Evolutionary conservation across 92 coral and sea anemone genomes (phyloP).

Genomic region (Palythoa grandiflora): DNA sequence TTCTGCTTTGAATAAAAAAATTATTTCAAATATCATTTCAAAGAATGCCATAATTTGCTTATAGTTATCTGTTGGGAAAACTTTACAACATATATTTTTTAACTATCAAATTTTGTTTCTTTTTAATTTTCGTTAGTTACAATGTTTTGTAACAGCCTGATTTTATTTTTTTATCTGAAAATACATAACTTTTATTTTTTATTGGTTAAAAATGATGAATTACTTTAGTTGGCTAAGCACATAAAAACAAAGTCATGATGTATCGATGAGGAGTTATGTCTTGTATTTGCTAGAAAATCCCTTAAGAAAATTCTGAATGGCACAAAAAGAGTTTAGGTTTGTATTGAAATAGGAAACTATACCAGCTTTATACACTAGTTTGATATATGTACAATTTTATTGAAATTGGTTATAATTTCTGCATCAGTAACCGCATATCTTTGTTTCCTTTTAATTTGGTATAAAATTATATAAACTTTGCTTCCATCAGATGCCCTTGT

Average conservation of each 20-base stretch:
- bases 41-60: no score
- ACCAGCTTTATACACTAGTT: neutral
- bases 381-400: neutral
- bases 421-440: neutral
- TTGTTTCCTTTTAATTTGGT: neutral
- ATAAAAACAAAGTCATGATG: neutral
- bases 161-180: slow-evolving; percentile 6
- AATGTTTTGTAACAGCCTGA: neutral
- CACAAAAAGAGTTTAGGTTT: neutral
- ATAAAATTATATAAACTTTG: neutral
- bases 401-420: neutral
- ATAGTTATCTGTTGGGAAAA: neutral
- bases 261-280: neutral
- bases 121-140: neutral
- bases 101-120: slow-evolving; percentile 4
- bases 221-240: neutral
- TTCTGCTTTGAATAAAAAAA: neutral
- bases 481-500: neutral
- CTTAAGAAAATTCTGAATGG: neutral
- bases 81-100: neutral
- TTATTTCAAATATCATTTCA: neutral
- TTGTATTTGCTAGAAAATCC: neutral
- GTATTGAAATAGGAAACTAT: neutral
- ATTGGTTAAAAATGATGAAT: neutral
- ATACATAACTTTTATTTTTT: neutral